Evolutionary conservation across 2,113 vertebrate genomes (phyloP).

Genomic region (Melanostigma gelatinosum): DNA sequence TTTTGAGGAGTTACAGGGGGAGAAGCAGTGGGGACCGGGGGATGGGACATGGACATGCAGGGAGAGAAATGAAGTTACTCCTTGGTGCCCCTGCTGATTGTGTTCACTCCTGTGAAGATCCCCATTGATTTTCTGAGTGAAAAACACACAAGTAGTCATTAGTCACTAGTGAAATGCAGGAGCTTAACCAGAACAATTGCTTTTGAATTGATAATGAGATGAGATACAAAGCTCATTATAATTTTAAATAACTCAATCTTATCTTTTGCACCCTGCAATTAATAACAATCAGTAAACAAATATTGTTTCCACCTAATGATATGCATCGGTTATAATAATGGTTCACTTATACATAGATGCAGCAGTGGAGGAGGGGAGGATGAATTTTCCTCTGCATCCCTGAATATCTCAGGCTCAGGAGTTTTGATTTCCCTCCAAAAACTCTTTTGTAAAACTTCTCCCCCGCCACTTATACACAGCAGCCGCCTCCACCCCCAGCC

Average conservation of each 20-base stretch:
- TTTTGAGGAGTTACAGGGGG: constrained; percentile 27
- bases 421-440: constrained; percentile 81
- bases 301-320: constrained; percentile 34
- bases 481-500: constrained; percentile 67
- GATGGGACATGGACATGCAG: constrained; percentile 29
- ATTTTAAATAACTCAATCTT: constrained; percentile 35
- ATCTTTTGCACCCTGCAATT: constrained; percentile 19
- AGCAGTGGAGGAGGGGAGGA: not conserved
- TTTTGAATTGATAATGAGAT: constrained; percentile 59
- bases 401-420: constrained; percentile 19
- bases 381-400: constrained; percentile 25
- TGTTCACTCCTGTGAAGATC: constrained; percentile 33
- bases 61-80: constrained; percentile 60
- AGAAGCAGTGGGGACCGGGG: constrained; percentile 35
- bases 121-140: constrained; percentile 42
- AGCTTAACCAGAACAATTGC: constrained; percentile 32
- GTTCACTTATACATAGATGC: not conserved
- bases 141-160: constrained; percentile 46
- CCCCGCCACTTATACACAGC: constrained; percentile 57
- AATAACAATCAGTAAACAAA: constrained; percentile 36
- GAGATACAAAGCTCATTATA: constrained; percentile 32
- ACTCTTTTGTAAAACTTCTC: constrained; percentile 63
- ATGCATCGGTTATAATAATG: not conserved
- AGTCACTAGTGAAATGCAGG: constrained; percentile 6
- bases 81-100: constrained; percentile 60